Percentiles rank a stretch among this genome's conserved stretches.
Evolutionary conservation across 2,888 invertebrate genomes (phyloP).

Genomic region (Chironomus tentans): DNA sequence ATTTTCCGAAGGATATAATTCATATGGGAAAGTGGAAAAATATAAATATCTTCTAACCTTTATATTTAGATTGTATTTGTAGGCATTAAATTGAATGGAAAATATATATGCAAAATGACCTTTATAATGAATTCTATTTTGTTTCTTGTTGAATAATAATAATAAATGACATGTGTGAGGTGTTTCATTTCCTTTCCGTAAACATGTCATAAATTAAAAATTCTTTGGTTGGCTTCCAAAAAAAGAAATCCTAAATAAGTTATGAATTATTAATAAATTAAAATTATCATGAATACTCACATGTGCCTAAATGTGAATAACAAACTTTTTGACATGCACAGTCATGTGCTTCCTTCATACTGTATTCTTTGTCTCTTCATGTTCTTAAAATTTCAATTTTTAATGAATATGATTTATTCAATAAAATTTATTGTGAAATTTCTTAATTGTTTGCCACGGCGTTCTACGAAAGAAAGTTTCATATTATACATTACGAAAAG

Average conservation of each 20-base stretch:
- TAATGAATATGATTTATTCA: slow-evolving; percentile 22
- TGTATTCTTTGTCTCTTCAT: background rate
- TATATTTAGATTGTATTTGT: background rate
- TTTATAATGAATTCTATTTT: too few species aligned
- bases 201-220: too few species aligned
- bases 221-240: too few species aligned
- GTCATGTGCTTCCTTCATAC: background rate
- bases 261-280: too few species aligned
- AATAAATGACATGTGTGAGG: too few species aligned
- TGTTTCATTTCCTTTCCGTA: too few species aligned
- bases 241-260: too few species aligned
- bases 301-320: background rate
- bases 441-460: slow-evolving; percentile 4
- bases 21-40: background rate
- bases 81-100: too few species aligned
- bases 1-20: background rate
- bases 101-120: too few species aligned
- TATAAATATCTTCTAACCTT: background rate
- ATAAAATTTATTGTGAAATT: slow-evolving; percentile 5
- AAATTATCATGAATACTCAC: background rate
- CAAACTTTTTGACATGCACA: slow-evolving; percentile 2
- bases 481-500: background rate
- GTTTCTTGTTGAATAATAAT: too few species aligned
- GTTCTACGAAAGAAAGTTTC: background rate
- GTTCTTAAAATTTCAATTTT: background rate